Base-by-base conservation (phyloP, 2,113 vertebrate genomes). In the Notothenia rossii region DNA sequence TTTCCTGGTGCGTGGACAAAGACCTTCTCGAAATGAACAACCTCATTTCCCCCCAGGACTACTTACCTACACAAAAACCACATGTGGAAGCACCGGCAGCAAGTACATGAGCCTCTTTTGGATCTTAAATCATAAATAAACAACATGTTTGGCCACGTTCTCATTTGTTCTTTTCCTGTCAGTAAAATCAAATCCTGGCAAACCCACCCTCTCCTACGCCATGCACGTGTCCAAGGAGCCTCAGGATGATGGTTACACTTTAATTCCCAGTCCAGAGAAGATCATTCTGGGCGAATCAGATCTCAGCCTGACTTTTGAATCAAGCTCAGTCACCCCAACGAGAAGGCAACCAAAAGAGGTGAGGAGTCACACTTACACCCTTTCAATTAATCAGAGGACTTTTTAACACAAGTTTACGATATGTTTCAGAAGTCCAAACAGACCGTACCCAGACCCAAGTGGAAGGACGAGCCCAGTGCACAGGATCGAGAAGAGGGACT, bases 21-120 rank as follows among this genome's bases (percentile, higher is more conserved):
- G 80, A 94, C 14, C 87, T 98, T 61, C 95, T 99, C 0, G 88
- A 86, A 89, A 95, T 87, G 49, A 92, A 96, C 68, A 89, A 96
- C 80, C 88, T 99, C 82, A 96, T 96, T 81, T 95, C 94, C 55
- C 97, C 96, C 0, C 87, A 94, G 10, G 96, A 98, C 90, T 99
- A 97, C 82, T 94, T 95, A 85, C 86, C 76, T 0, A 86, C 93
- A 2, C 81, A 81, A 6, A 54, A 86, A 73, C 6, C 70, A 22
- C 60, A 3, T 0, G n/a, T 55, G 20, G 2, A 40, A 70, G 18
- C 82, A 11, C 96, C 96, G 2, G 92, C 95, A 10, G 91, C 90
- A 96, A 95, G 97, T 98, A 95, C 75, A 7, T 18, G 11, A 45
- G 3, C 13, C 10, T 45, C 33, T 58, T 53, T 54, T 20, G 17